Evolutionary conservation across 2,797 vertebrate species (phyloP), one percentile per base, ranked within the genome.

Genomic region (Tauraco hartlaubi): DNA sequence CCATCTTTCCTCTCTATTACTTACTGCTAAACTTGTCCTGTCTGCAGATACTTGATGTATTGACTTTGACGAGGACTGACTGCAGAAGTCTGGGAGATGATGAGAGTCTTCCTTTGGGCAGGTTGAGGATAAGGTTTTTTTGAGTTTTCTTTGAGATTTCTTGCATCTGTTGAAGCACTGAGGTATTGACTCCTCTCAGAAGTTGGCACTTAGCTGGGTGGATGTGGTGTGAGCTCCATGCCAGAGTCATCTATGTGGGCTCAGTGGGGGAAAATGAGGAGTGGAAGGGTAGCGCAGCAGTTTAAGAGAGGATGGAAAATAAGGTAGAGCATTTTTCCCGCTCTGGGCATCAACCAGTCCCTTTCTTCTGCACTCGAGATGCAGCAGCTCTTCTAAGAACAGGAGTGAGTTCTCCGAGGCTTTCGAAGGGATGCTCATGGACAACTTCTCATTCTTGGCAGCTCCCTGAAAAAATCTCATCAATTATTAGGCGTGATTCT

Each of bases 221-320:
- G 49, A 14, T 31, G 15, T 31, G 46, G 16, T 0, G 0, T 4
- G 75, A 55, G 74, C 55, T 85, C 55, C 29, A 0, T 3, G 37
- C 54, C 49, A 7, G 64, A 20, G 25, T 28, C 49, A 2, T 11
- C 68, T 9, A 1, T 9, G 9, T 9, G 20, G 61, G 59, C 4
- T 43, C 28, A 5, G 26, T 13, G 26, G 26, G 39, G n/a, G 46
- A 51, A 67, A n/a, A 79, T 0, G 9, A 28, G 56, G 85, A 69
- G 22, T 17, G 37, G 55, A 6, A 15, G 28, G 55, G 46, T 6
- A 26, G 33, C 29, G 5, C 8, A 8, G 44, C 5, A 13, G 15
- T 19, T 71, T n/a, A 5, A 8, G 7, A 54, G 56, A 46, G n/a
- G 29, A 55, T 31, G 29, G 33, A n/a, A 25, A 33, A 3, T 4